Percentiles rank a stretch among this genome's conserved stretches.
These are phyloP conservation scores for Anseranas semipalmata DNA, from an alignment of 2,113 vertebrate species.

Conservation along the genomic window DNA sequence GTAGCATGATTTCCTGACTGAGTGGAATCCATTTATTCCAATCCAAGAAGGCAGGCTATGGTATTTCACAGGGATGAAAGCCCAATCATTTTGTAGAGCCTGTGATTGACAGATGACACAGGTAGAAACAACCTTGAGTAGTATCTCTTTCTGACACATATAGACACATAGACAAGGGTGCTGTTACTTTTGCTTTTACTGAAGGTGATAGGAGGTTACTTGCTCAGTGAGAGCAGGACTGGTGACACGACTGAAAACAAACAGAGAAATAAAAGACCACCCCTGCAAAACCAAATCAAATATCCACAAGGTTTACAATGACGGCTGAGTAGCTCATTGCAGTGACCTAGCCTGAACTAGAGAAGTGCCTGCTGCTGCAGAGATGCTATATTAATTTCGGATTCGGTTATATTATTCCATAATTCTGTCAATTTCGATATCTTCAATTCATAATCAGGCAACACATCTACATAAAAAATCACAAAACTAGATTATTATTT, in stretches of 20 bases:
- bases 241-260: background rate
- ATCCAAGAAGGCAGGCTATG: too few relatives aligned
- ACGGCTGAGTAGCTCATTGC: background rate
- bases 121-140: background rate
- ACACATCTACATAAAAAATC: background rate
- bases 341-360: background rate
- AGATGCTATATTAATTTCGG: background rate
- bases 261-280: background rate
- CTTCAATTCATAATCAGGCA: background rate
- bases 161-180: background rate
- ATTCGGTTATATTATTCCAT: background rate
- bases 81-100: background rate
- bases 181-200: background rate
- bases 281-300: background rate
- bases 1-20: background rate
- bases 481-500: too few relatives aligned
- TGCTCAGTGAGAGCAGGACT: background rate
- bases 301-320: background rate
- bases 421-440: background rate
- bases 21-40: background rate
- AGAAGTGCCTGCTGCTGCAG: background rate
- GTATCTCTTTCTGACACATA: background rate
- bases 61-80: background rate
- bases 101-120: background rate
- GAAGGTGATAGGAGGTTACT: background rate